Evolutionary conservation across 2,888 invertebrate genomes (phyloP).

Genomic region (Tetrapedia diversipes): DNA sequence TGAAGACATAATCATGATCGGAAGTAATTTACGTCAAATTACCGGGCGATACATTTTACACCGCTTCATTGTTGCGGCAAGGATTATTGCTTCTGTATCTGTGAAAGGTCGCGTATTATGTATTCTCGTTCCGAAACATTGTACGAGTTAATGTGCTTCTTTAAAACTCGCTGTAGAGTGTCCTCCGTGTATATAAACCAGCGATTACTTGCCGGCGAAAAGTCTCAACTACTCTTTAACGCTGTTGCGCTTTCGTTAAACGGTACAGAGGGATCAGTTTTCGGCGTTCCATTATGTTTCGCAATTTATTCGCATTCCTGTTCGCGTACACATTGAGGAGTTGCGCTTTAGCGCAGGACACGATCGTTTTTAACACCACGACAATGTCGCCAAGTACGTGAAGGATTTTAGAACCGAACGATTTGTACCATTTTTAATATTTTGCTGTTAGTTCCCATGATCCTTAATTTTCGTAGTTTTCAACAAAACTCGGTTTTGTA

Average conservation of each 20-base stretch:
- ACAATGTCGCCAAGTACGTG: constrained; percentile 42
- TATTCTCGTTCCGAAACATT: constrained; percentile 70
- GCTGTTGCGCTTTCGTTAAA: background rate
- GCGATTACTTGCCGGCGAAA: background rate
- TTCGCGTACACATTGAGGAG: background rate
- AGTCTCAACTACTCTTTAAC: background rate
- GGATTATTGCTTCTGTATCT: constrained; percentile 32
- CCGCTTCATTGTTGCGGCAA: constrained; percentile 25
- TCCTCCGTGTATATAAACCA: constrained; percentile 44
- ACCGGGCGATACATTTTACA: constrained; percentile 46
- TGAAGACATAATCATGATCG: constrained; percentile 55
- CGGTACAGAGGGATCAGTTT: constrained; percentile 6
- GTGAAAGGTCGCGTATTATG: constrained; percentile 58
- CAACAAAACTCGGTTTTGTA: no score
- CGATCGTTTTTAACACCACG: constrained; percentile 43
- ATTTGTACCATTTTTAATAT: background rate
- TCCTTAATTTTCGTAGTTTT: no score
- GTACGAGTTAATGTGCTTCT: constrained; percentile 67
- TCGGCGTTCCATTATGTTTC: constrained; percentile 22
- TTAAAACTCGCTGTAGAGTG: constrained; percentile 3
- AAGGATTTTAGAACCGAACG: constrained; percentile 10
- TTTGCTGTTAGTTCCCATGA: no score
- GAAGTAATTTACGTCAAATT: constrained; percentile 61
- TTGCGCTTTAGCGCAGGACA: constrained; percentile 39
- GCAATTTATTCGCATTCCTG: background rate